These are phyloP conservation scores for Cyprinodon tularosa DNA, from an alignment of 2,113 vertebrate genomes.

Conservation along the genomic window DNA sequence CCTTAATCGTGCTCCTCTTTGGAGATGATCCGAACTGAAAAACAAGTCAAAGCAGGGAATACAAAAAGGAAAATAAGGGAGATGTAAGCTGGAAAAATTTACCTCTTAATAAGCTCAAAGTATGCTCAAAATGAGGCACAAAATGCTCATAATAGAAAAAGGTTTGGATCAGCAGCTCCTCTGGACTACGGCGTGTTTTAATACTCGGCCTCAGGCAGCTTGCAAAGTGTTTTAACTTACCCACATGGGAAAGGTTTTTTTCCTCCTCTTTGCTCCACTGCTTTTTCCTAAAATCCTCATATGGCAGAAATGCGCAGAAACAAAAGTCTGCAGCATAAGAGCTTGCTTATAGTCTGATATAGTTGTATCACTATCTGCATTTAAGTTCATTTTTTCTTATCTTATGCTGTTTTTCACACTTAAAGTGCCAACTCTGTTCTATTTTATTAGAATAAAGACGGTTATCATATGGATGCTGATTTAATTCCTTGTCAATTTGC, in stretches of 20 bases:
- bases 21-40: background rate
- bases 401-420: background rate
- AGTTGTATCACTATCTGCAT: background rate
- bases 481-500: background rate
- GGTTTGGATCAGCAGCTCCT: conserved; percentile 15
- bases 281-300: conserved; percentile 5
- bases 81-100: background rate
- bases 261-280: background rate
- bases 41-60: background rate
- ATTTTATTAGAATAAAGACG: background rate
- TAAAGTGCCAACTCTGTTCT: background rate
- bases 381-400: background rate
- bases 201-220: conserved; percentile 14
- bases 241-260: conserved; percentile 9
- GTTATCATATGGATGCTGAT: background rate
- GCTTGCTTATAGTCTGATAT: too few relatives aligned
- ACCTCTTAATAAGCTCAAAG: background rate
- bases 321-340: background rate
- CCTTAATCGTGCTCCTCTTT: background rate
- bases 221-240: conserved; percentile 8
- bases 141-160: conserved; percentile 7
- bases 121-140: conserved; percentile 2
- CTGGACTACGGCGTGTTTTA: background rate
- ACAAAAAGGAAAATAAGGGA: too few relatives aligned
- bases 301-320: background rate